Evolutionary conservation across 2,113 vertebrate genomes (phyloP).

Genomic region (Arothron firmamentum): DNA sequence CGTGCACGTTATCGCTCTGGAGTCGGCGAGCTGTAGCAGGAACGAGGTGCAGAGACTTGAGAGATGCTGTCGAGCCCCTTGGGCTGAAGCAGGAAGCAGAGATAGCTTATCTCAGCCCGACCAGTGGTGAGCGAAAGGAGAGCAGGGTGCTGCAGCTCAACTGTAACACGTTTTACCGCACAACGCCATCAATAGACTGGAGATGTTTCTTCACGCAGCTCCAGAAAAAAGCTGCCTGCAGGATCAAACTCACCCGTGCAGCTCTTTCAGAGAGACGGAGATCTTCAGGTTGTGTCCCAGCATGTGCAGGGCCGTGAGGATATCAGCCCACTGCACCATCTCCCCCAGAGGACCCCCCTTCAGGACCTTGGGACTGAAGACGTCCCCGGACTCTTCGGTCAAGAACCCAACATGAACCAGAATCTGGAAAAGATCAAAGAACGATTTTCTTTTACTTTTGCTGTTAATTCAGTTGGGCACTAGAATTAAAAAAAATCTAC

Average conservation of each 20-base stretch:
- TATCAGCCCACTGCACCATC: slow-evolving; percentile 99
- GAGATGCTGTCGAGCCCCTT: slow-evolving; percentile 41
- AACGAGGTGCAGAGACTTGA: slow-evolving; percentile 23
- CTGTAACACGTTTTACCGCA: too few species aligned
- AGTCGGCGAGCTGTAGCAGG: slow-evolving; percentile 36
- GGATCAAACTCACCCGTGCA: slow-evolving; percentile 82
- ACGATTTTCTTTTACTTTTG: background rate
- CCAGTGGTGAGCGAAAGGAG: slow-evolving; percentile 30
- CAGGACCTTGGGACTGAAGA: slow-evolving; percentile 93
- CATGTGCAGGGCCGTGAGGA: slow-evolving; percentile 87
- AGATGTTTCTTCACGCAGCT: background rate
- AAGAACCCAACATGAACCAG: slow-evolving; percentile 94
- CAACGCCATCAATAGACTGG: too few species aligned
- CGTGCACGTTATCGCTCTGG: slow-evolving; percentile 37
- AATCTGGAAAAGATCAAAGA: slow-evolving; percentile 72
- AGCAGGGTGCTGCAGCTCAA: background rate
- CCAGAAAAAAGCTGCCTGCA: background rate
- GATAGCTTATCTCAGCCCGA: slow-evolving; percentile 37
- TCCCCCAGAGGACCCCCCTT: slow-evolving; percentile 95
- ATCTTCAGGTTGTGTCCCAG: slow-evolving; percentile 90
- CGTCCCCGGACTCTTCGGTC: slow-evolving; percentile 94
- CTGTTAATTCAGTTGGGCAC: background rate
- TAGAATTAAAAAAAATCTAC: background rate
- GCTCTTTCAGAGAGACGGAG: slow-evolving; percentile 92
- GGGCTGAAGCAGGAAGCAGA: slow-evolving; percentile 30